Base-by-base conservation (phyloP, 2,888 invertebrate genomes). In the Morpho helenor region DNA sequence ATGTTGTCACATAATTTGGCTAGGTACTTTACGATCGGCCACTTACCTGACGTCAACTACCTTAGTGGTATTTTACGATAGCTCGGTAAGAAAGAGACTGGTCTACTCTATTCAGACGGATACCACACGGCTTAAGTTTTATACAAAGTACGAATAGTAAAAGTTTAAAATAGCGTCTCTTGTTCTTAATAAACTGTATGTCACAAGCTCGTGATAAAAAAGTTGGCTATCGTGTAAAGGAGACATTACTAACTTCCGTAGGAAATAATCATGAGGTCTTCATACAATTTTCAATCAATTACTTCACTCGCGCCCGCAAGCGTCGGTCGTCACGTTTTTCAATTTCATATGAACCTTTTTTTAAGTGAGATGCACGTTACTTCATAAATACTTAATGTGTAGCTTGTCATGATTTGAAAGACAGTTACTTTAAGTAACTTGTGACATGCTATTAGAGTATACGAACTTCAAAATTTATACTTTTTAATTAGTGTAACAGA, bases 301-400 rank as follows among this genome's bases (percentile, higher is more conserved):
- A 23, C 48, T 49, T 49, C 16, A 59, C 42, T 58, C 16, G 39
- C 44, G 42, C 44, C 44, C 43, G 8, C 52, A 59, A 45, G 57
- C 54, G 52, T 61, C 56, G 52, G 49, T 53, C 61, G 61, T 65
- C 68, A 68, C 68, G 68, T 66, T 70, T 66, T 60, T 63, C 31
- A 56, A 65, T 65, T 66, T 63, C 61, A 59, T 63, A 47, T 54
- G 48, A 54, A 60, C 57, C 16, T 59, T 62, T 57, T 61, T 63
- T 59, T 62, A 49, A 56, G 55, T 52, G 60, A 56, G 64, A 62
- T 63, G 62, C 62, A 60, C 56, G 56, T 55, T 59, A 53, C 46
- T 41, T 7, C 46, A 52, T 58, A 44, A 51, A 47, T 39, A 39
- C 52, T 50, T 56, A 57, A 58, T 49, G 49, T 10, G 45, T 31